Conservation (phyloP, 2,888 invertebrate genomes). For the Helicoverpa assulta region DNA sequence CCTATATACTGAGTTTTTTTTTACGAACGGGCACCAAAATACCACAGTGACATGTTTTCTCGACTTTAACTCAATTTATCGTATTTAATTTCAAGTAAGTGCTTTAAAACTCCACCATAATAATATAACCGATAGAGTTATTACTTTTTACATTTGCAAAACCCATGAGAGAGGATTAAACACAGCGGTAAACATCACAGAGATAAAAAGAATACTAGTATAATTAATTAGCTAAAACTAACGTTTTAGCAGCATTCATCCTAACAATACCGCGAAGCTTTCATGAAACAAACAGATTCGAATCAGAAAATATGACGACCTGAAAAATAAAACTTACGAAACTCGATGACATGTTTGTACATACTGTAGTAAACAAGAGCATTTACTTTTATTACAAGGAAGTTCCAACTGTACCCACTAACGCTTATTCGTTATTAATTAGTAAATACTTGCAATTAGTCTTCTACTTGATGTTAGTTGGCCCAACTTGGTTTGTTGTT, state of each 20-base stretch:
- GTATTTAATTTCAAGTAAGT: no score
- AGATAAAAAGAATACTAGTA: no score
- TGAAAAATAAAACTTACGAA: slow-evolving; percentile 7
- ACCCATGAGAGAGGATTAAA: no score
- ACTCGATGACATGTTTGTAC: slow-evolving; percentile 25
- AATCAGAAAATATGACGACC: slow-evolving; percentile 14
- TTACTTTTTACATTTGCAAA: no score
- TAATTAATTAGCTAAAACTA: not conserved
- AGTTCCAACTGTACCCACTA: not conserved
- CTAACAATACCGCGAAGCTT: not conserved
- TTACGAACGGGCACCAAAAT: no score
- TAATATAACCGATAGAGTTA: no score
- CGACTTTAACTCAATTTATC: no score
- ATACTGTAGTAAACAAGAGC: slow-evolving; percentile 39
- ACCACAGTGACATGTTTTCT: no score
- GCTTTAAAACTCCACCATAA: no score
- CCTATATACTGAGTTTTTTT: no score
- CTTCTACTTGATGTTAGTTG: not conserved
- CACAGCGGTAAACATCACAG: no score
- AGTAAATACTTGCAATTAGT: slow-evolving; percentile 2
- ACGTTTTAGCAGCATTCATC: not conserved
- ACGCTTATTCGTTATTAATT: not conserved
- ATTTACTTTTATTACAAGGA: slow-evolving; percentile 22
- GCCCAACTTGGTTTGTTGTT: not conserved
- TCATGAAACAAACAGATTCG: slow-evolving; percentile 17